phyloP scores from a whole-genome alignment of 2,797 vertebrate species.

The Discoglossus pictus region DNA sequence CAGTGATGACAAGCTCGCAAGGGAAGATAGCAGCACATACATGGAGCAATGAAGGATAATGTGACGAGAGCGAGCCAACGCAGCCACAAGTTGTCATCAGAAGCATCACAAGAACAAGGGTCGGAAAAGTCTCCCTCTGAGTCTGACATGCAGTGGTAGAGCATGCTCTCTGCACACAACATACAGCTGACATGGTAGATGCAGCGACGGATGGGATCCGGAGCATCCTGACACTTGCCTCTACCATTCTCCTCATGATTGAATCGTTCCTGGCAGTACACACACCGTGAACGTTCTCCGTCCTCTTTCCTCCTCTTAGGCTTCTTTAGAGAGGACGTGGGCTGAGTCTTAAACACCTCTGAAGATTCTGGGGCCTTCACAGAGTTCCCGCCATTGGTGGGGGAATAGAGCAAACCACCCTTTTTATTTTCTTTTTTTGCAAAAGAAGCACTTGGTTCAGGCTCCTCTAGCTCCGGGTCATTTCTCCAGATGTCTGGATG shows the following conservation, averaged over 20 bases:
- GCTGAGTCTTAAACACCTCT: slow-evolving; percentile 82
- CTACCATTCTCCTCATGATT: slow-evolving; percentile 96
- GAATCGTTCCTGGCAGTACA: slow-evolving; percentile 98
- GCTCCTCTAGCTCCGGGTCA: slow-evolving; percentile 85
- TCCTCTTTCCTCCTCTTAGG: slow-evolving; percentile 92
- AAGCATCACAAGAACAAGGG: slow-evolving; percentile 97
- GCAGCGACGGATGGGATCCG: slow-evolving; percentile 95
- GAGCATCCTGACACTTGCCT: slow-evolving; percentile 95
- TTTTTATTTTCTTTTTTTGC: slow-evolving; percentile 94
- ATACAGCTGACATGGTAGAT: slow-evolving; percentile 99
- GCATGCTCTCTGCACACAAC: slow-evolving; percentile 98
- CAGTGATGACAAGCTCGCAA: slow-evolving; percentile 95
- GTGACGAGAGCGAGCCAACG: slow-evolving; percentile 96
- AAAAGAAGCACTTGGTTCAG: slow-evolving; percentile 80
- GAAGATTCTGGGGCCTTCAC: slow-evolving; percentile 87
- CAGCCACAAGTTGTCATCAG: slow-evolving; percentile 97
- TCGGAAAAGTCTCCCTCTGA: slow-evolving; percentile 98
- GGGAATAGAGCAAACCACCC: slow-evolving; percentile 87
- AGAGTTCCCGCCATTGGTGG: slow-evolving; percentile 78
- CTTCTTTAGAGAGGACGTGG: slow-evolving; percentile 83
- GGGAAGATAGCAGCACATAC: slow-evolving; percentile 99
- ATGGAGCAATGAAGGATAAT: slow-evolving; percentile 93
- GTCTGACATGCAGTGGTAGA: slow-evolving; percentile 99
- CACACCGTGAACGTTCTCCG: slow-evolving; percentile 93
- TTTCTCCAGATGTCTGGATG: slow-evolving; percentile 95